A percentile compares a stretch with the other conserved stretches of the same genome.
phyloP scores from a whole-genome alignment of 2,888 invertebrate species.

The Acanthosoma haemorrhoidale region DNA sequence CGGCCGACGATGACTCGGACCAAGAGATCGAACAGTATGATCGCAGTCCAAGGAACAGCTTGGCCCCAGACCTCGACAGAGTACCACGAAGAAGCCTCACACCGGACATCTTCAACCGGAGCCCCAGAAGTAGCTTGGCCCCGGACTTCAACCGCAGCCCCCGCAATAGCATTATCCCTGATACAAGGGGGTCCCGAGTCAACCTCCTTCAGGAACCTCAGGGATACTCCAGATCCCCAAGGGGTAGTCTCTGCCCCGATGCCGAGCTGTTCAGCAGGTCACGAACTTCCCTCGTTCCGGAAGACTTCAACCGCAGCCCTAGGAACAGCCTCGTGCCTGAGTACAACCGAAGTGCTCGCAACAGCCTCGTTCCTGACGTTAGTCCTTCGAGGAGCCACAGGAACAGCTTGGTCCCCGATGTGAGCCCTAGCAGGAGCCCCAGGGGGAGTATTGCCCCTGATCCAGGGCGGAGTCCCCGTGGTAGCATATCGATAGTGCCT shows the following conservation, averaged over 20 bases:
- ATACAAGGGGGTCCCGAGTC: conserved; percentile 48
- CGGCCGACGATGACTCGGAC: conserved; percentile 47
- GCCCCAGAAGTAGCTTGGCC: conserved; percentile 49
- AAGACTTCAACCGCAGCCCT: conserved; percentile 52
- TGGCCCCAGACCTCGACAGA: conserved; percentile 50
- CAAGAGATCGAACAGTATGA: conserved; percentile 49
- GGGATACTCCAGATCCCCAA: conserved; percentile 41
- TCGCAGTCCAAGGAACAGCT: conserved; percentile 51
- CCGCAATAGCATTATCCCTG: conserved; percentile 46
- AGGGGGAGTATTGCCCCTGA: conserved; percentile 49
- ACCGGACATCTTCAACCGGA: conserved; percentile 47
- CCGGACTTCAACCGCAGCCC: conserved; percentile 48
- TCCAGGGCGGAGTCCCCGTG: conserved; percentile 50
- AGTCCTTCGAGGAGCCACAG: conserved; percentile 47
- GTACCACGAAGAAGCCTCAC: conserved; percentile 52
- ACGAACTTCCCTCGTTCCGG: conserved; percentile 54
- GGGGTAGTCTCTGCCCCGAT: conserved; percentile 57
- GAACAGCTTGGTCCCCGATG: conserved; percentile 52
- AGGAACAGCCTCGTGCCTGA: conserved; percentile 49
- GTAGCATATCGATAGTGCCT: conserved; percentile 43
- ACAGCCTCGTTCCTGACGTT: conserved; percentile 45
- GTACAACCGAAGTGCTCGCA: conserved; percentile 46
- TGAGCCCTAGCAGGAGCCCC: conserved; percentile 50
- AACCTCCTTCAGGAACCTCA: conserved; percentile 43
- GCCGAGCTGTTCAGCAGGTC: conserved; percentile 54